Percentiles rank a stretch among this genome's conserved stretches.
phyloP scores from a whole-genome alignment of 2,888 invertebrate species.

The Vanessa cardui region DNA sequence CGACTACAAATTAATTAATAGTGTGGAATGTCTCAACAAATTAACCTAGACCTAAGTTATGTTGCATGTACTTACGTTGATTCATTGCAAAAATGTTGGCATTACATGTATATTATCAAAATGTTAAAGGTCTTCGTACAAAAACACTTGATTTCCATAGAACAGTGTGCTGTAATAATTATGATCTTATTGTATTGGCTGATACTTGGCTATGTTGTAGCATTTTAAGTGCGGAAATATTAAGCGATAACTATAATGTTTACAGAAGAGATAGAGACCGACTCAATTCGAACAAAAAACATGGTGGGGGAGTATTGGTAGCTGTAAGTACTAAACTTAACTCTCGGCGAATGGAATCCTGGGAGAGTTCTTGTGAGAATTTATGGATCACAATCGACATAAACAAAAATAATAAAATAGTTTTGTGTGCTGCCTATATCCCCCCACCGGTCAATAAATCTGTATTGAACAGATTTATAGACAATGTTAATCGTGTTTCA shows the following conservation, averaged over 20 bases:
- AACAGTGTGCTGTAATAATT: neutral
- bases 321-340: neutral
- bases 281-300: neutral
- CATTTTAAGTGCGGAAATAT: neutral
- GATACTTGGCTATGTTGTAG: slow-evolving; percentile 5
- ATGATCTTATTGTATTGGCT: slow-evolving; percentile 7
- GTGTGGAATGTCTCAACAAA: neutral
- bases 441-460: slow-evolving; percentile 8
- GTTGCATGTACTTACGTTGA: neutral
- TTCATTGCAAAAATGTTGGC: neutral
- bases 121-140: neutral
- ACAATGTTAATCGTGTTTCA: slow-evolving; percentile 6
- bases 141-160: neutral
- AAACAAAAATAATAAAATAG: slow-evolving; percentile 11
- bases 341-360: neutral
- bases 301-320: slow-evolving; percentile 10
- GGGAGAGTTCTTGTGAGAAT: neutral
- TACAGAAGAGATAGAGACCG: slow-evolving; percentile 8
- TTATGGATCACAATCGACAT: slow-evolving; percentile 6
- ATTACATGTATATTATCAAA: slow-evolving; percentile 14
- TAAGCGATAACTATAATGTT: slow-evolving; percentile 7
- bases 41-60: neutral
- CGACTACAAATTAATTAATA: neutral
- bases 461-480: neutral
- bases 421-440: slow-evolving; percentile 15